These are phyloP conservation scores for Cephalotes varians DNA, from an alignment of 2,888 invertebrate species.

Conservation along the genomic window DNA sequence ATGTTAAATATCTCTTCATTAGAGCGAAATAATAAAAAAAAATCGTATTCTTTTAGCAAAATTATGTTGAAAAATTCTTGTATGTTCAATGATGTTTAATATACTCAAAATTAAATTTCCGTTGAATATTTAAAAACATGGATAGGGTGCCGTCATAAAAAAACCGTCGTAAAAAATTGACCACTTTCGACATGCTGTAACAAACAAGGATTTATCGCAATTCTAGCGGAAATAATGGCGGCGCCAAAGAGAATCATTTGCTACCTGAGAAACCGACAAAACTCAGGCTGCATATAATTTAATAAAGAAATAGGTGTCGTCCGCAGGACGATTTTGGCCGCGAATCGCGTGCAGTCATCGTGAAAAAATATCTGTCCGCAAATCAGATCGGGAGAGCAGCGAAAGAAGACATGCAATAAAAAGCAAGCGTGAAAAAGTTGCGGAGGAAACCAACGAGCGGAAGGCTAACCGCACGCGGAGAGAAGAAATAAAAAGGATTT, in stretches of 20 bases:
- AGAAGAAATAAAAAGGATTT: conserved; percentile 72
- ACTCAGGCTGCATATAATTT: conserved; percentile 51
- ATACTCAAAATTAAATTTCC: background rate
- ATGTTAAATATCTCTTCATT: background rate
- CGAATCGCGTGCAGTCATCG: conserved; percentile 46
- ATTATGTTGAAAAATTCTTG: background rate
- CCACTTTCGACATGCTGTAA: background rate
- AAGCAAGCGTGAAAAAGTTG: conserved; percentile 52
- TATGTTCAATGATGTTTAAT: background rate
- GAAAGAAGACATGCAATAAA: conserved; percentile 54
- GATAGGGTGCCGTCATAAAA: too few relatives aligned
- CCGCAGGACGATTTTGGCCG: conserved; percentile 19
- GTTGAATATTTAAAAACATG: background rate
- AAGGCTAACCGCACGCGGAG: conserved; percentile 25
- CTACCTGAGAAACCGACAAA: conserved; percentile 54
- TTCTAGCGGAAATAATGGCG: conserved; percentile 66
- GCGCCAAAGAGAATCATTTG: conserved; percentile 62
- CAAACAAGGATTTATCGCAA: conserved; percentile 10
- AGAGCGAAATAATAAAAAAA: background rate
- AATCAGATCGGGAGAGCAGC: conserved; percentile 56
- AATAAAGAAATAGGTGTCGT: conserved; percentile 60
- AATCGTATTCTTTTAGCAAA: background rate
- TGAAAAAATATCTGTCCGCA: conserved; percentile 75
- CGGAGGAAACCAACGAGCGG: conserved; percentile 44
- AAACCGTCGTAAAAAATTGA: background rate